These are phyloP conservation scores for Thecocarcelia acutangulata DNA, from an alignment of 2,888 invertebrate species.

Conservation along the genomic window DNA sequence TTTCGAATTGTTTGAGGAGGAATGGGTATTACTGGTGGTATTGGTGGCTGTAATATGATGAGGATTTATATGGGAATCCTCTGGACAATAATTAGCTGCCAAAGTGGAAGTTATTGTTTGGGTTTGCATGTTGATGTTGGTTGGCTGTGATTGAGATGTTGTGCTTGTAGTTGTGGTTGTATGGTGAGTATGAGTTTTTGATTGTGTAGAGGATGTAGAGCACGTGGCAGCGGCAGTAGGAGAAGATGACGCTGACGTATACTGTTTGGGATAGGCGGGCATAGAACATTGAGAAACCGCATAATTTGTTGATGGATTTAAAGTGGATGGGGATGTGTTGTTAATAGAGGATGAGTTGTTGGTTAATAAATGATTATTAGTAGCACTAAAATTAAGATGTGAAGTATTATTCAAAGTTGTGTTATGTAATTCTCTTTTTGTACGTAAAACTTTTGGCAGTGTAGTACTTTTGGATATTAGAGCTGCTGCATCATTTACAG, in stretches of 20 bases:
- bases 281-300: slow-evolving; percentile 76
- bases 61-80: slow-evolving; percentile 69
- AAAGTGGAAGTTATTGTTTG: slow-evolving; percentile 68
- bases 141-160: slow-evolving; percentile 51
- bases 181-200: slow-evolving; percentile 47
- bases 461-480: slow-evolving; percentile 75
- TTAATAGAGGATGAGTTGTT: slow-evolving; percentile 43
- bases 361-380: slow-evolving; percentile 39
- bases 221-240: neutral
- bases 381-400: slow-evolving; percentile 26
- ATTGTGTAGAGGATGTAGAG: slow-evolving; percentile 32
- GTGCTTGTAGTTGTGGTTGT: slow-evolving; percentile 12
- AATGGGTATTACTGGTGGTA: slow-evolving; percentile 2
- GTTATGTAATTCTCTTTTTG: slow-evolving; percentile 72
- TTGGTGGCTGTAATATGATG: slow-evolving; percentile 27
- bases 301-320: slow-evolving; percentile 53
- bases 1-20: slow-evolving; percentile 70
- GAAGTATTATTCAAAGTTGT: slow-evolving; percentile 38
- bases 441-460: slow-evolving; percentile 78
- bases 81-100: slow-evolving; percentile 70
- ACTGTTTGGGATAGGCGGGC: slow-evolving; percentile 76
- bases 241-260: slow-evolving; percentile 2
- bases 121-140: slow-evolving; percentile 63
- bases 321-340: slow-evolving; percentile 31
- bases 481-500: slow-evolving; percentile 20